A percentile compares a stretch with the other conserved stretches of the same genome.
These are phyloP conservation scores for Zosterops borbonicus DNA, from an alignment of 2,113 vertebrate genomes.

Conservation along the genomic window DNA sequence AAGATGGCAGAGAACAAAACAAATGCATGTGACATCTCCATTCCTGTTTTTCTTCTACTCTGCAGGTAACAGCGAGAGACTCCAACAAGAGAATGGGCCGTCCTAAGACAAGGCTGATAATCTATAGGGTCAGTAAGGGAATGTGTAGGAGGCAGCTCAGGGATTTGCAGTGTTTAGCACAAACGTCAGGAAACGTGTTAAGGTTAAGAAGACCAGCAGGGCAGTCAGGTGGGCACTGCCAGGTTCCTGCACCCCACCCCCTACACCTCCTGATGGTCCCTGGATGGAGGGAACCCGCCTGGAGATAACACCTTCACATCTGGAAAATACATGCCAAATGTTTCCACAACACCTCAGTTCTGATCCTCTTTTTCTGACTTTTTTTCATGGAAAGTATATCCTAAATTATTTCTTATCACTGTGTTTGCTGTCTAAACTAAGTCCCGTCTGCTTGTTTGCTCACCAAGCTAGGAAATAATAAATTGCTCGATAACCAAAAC, in stretches of 20 bases:
- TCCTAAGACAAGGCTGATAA: not conserved
- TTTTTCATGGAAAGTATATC: not conserved
- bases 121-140: not conserved
- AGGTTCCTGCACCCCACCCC: not conserved
- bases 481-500: not conserved
- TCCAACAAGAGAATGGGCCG: not conserved
- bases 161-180: slow-evolving; percentile 3
- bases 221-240: not conserved
- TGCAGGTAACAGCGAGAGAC: not conserved
- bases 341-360: not conserved
- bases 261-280: fast-evolving
- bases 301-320: not conserved
- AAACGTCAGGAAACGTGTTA: not conserved
- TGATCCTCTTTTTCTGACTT: not conserved
- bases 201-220: not conserved
- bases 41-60: not conserved
- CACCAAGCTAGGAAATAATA: not conserved
- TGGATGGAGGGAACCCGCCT: not conserved
- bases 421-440: not conserved
- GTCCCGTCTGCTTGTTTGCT: not conserved
- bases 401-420: not conserved
- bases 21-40: not conserved
- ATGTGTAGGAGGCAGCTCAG: slow-evolving; percentile 7
- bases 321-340: not conserved
- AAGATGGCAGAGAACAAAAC: not conserved